A percentile compares a stretch with the other conserved stretches of the same genome.
phyloP scores from a whole-genome alignment of 2,797 vertebrate species.

The Acipenser oxyrinchus region DNA sequence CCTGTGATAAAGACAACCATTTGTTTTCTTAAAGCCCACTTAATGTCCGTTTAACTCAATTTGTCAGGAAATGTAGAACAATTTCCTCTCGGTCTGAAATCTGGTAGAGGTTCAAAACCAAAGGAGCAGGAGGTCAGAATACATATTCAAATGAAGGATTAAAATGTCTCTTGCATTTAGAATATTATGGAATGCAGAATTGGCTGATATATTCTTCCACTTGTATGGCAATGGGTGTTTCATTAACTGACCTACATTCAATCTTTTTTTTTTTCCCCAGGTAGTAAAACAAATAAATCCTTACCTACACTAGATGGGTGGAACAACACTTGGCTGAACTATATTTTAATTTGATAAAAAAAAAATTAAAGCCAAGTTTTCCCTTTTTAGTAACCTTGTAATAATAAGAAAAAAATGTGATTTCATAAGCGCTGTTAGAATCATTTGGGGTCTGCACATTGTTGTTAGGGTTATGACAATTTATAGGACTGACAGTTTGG shows the following conservation, averaged over 20 bases:
- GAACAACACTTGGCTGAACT: no score
- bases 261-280: not conserved
- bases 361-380: no score
- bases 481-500: no score
- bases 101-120: slow-evolving; percentile 89
- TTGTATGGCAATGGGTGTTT: slow-evolving; percentile 23
- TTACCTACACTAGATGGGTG: no score
- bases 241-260: not conserved
- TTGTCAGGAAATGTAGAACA: slow-evolving; percentile 99
- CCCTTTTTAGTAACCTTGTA: no score
- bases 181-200: slow-evolving; percentile 39
- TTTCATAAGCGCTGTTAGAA: no score
- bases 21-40: slow-evolving; percentile 99
- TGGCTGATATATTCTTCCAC: slow-evolving; percentile 30
- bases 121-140: slow-evolving; percentile 57
- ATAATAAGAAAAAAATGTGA: no score
- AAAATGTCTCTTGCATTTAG: slow-evolving; percentile 44
- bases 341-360: no score
- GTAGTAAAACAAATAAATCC: no score
- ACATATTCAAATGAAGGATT: slow-evolving; percentile 63
- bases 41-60: slow-evolving; percentile 99
- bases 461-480: no score
- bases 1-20: slow-evolving; percentile 99
- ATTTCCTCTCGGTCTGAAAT: slow-evolving; percentile 97
- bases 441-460: no score